Conservation (phyloP, 2,797 vertebrate genomes). For the Chelidonichthys spinosus region DNA sequence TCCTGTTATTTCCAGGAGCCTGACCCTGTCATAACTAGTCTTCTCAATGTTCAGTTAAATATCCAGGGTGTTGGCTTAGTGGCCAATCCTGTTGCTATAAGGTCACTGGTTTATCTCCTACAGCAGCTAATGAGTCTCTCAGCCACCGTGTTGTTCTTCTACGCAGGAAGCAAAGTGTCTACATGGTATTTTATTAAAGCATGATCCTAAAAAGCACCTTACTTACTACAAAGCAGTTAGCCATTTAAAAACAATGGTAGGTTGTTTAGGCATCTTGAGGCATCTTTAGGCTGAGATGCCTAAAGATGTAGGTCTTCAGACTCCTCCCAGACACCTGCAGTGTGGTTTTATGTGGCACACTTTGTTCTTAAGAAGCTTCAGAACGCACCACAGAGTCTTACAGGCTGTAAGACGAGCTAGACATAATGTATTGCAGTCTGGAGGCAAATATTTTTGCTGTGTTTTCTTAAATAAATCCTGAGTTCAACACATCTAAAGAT, state of each 20-base stretch:
- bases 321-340: conserved; percentile 56
- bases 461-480: background rate
- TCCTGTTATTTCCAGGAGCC: conserved; percentile 47
- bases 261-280: conserved; percentile 23
- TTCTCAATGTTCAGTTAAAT: conserved; percentile 26
- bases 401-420: background rate
- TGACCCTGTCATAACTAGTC: conserved; percentile 30
- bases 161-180: no score
- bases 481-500: no score
- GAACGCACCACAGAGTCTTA: conserved; percentile 7
- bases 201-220: background rate
- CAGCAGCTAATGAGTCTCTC: conserved; percentile 11
- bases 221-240: background rate
- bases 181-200: background rate
- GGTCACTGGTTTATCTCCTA: conserved; percentile 16
- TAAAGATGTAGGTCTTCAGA: conserved; percentile 24
- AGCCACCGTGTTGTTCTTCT: background rate
- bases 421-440: background rate
- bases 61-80: conserved; percentile 5
- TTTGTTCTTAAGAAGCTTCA: conserved; percentile 54
- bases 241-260: conserved; percentile 1
- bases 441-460: conserved; percentile 11
- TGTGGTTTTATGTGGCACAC: conserved; percentile 57
- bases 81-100: conserved; percentile 3
- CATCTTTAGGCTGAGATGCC: conserved; percentile 22